Conservation (phyloP, 92 coral and sea anemone genomes). For the Epizoanthus rinbou region DNA sequence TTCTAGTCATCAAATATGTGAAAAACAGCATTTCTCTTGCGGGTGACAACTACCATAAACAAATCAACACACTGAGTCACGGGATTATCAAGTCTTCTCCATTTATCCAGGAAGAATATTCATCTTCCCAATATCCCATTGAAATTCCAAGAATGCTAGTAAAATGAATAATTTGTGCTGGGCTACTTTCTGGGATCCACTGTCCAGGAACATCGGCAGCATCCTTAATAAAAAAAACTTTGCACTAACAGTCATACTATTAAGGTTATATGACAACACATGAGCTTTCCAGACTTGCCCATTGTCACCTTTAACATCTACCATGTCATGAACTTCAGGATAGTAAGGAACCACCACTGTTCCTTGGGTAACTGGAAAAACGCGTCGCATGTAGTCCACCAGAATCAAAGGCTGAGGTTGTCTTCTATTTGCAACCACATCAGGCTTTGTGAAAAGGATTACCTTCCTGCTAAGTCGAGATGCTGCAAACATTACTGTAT, state of each 20-base stretch:
- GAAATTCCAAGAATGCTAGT: conserved; percentile 63
- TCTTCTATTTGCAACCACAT: conserved; percentile 31
- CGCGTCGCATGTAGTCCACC: conserved; percentile 69
- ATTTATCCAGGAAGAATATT: conserved; percentile 57
- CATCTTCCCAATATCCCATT: conserved; percentile 60
- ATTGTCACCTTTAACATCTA: conserved; percentile 57
- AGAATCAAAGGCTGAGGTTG: conserved; percentile 39
- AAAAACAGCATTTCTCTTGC: no score
- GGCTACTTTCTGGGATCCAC: conserved; percentile 71
- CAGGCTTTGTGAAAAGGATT: conserved; percentile 53
- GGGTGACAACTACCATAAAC: no score
- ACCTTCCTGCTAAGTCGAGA: conserved; percentile 70
- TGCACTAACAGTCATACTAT: conserved; percentile 50
- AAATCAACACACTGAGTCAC: no score
- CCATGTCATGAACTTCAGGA: conserved; percentile 67
- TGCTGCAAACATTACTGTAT: conserved; percentile 60
- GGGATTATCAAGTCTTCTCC: conserved; percentile 22
- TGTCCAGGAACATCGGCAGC: conserved; percentile 36
- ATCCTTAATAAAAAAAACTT: conserved; percentile 60
- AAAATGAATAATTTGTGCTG: conserved; percentile 61
- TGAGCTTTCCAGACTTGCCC: conserved; percentile 71
- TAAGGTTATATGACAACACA: conserved; percentile 46
- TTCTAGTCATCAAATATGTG: no score
- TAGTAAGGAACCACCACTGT: conserved; percentile 69
- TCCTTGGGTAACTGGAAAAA: conserved; percentile 66